These are phyloP conservation scores for Coptotermes formosanus DNA, from an alignment of 1,140 invertebrate genomes.

Conservation along the genomic window DNA sequence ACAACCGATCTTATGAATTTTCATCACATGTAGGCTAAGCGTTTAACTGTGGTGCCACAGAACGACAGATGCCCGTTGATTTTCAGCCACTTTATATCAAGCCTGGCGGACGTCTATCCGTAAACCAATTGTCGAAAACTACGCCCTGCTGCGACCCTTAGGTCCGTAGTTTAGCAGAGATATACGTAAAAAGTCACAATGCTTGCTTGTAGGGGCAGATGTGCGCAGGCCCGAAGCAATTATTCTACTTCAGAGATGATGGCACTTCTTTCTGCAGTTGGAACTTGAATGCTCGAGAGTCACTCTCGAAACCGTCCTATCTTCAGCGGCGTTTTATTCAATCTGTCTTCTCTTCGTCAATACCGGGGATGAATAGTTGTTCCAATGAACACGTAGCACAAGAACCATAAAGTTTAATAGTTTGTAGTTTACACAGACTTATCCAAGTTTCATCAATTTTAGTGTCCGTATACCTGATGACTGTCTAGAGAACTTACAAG, in stretches of 20 bases:
- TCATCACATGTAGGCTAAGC: background rate
- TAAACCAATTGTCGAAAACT: background rate
- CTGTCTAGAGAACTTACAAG: no score
- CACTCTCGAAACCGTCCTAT: background rate
- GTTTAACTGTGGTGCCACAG: background rate
- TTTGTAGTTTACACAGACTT: no score
- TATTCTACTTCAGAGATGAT: background rate
- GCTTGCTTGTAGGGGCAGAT: background rate
- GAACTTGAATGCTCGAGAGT: background rate
- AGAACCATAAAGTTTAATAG: no score
- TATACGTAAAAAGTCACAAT: constrained; percentile 17
- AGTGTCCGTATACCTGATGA: no score
- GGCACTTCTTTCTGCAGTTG: background rate
- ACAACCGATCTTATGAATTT: no score
- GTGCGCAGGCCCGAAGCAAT: background rate
- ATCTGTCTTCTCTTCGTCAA: background rate
- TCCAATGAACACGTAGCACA: background rate
- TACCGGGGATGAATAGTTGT: background rate
- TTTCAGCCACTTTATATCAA: background rate
- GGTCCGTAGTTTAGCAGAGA: background rate
- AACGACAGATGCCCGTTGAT: constrained; percentile 9
- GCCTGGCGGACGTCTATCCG: background rate
- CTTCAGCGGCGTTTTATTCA: background rate
- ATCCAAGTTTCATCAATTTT: no score
- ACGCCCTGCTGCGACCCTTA: background rate